These are phyloP conservation scores for Caenorhabditis uteleia DNA, from an alignment of 2,888 invertebrate species.

Conservation along the genomic window DNA sequence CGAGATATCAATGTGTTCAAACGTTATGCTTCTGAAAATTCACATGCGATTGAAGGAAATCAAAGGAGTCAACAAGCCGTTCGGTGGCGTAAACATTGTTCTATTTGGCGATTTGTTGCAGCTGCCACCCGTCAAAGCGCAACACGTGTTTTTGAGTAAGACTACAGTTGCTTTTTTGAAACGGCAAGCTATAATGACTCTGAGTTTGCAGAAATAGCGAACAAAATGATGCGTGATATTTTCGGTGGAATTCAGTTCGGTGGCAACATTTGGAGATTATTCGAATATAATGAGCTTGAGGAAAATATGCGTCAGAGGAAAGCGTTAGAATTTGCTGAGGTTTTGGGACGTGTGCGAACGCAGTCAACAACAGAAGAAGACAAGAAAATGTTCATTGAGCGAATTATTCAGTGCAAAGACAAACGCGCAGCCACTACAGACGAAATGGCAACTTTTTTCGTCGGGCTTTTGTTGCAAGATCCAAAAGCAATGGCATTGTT, in stretches of 20 bases:
- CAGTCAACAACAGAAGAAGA: not conserved
- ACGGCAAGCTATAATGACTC: too few relatives aligned
- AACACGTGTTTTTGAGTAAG: not conserved
- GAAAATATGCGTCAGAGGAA: conserved; percentile 1
- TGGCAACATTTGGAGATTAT: not conserved
- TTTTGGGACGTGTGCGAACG: not conserved
- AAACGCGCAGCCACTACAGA: too few relatives aligned
- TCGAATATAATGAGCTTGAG: not conserved
- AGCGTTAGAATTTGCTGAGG: not conserved
- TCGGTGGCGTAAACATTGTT: conserved; percentile 28
- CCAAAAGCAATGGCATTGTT: not conserved
- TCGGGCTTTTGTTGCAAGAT: not conserved
- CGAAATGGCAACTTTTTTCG: too few relatives aligned
- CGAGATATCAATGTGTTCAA: conserved; percentile 25
- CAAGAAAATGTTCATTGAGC: not conserved
- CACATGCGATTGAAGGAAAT: conserved; percentile 21
- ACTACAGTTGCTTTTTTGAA: too few relatives aligned
- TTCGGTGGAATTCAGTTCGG: not conserved
- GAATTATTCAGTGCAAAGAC: not conserved
- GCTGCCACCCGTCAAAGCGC: conserved; percentile 23
- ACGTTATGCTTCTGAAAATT: conserved; percentile 17
- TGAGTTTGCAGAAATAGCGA: not conserved
- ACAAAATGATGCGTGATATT: not conserved
- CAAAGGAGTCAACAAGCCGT: conserved; percentile 5
- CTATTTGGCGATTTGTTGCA: conserved; percentile 27